These are phyloP conservation scores for Staurois parvus DNA, from an alignment of 2,797 vertebrate species.

Conservation along the genomic window DNA sequence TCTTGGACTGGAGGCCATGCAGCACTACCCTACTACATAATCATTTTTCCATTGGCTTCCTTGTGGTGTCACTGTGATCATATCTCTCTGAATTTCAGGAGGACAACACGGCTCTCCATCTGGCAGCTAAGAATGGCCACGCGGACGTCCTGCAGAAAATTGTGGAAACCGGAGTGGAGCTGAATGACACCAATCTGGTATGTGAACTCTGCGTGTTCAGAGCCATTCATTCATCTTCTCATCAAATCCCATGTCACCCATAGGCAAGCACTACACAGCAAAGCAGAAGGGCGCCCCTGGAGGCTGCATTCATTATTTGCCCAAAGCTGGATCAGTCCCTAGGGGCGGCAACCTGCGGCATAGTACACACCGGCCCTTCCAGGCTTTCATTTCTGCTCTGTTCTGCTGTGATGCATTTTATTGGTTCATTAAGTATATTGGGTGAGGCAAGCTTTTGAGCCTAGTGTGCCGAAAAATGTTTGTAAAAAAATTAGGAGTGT, in stretches of 20 bases:
- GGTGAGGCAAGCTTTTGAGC: no score
- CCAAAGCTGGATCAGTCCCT: neutral
- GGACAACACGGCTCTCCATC: slow-evolving; percentile 84
- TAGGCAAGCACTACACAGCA: no score
- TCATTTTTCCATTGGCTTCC: neutral
- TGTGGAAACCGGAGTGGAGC: slow-evolving; percentile 76
- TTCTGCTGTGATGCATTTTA: neutral
- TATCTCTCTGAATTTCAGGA: slow-evolving; percentile 72
- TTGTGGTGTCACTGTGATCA: neutral
- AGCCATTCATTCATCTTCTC: neutral
- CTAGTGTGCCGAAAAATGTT: no score
- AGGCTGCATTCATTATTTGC: neutral
- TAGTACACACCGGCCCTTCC: no score
- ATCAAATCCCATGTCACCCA: no score
- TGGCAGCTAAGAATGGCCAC: slow-evolving; percentile 83
- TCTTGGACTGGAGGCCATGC: no score
- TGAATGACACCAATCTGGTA: slow-evolving; percentile 84
- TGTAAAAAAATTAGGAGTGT: no score
- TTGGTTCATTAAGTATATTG: neutral
- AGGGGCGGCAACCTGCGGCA: neutral
- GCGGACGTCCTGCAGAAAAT: slow-evolving; percentile 79
- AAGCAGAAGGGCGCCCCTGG: neutral
- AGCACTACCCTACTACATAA: no score
- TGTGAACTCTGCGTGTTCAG: slow-evolving; percentile 64
- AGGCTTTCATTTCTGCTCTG: neutral